These are phyloP conservation scores for Napeogenes inachia DNA, from an alignment of 2,888 invertebrate species.

Conservation along the genomic window DNA sequence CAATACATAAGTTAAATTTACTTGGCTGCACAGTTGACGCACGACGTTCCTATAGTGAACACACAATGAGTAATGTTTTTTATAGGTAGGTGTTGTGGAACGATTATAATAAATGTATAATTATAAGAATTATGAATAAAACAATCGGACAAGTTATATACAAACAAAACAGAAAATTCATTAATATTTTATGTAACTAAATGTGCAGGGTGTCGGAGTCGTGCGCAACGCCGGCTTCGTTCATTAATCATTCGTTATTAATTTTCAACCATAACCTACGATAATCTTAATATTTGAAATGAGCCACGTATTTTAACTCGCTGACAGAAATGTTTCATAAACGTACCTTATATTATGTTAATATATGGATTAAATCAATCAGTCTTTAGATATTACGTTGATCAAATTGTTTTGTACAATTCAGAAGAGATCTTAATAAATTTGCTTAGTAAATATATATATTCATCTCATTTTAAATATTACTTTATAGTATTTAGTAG, in stretches of 20 bases:
- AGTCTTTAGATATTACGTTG: too few relatives aligned
- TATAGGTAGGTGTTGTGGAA: background rate
- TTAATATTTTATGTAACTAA: background rate
- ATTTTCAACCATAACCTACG: background rate
- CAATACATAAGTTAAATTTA: conserved; percentile 50
- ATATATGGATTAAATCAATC: too few relatives aligned
- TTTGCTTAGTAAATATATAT: too few relatives aligned
- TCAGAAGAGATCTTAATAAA: too few relatives aligned
- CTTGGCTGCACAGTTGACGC: conserved; percentile 46
- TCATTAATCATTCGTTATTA: background rate
- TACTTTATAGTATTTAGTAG: background rate
- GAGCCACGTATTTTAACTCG: conserved; percentile 9
- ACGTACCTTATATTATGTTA: too few relatives aligned
- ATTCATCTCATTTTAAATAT: too few relatives aligned
- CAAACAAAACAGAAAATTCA: too few relatives aligned
- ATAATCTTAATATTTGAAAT: conserved; percentile 10
- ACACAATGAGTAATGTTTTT: conserved; percentile 17
- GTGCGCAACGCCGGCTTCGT: background rate
- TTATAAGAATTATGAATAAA: too few relatives aligned
- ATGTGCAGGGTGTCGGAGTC: background rate
- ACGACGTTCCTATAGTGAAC: conserved; percentile 37
- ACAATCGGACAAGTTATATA: too few relatives aligned
- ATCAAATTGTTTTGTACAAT: conserved; percentile 2
- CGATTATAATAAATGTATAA: background rate
- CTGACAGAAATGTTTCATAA: too few relatives aligned